Base-by-base conservation (phyloP, 2,888 invertebrate genomes). In the Meganola albula region DNA sequence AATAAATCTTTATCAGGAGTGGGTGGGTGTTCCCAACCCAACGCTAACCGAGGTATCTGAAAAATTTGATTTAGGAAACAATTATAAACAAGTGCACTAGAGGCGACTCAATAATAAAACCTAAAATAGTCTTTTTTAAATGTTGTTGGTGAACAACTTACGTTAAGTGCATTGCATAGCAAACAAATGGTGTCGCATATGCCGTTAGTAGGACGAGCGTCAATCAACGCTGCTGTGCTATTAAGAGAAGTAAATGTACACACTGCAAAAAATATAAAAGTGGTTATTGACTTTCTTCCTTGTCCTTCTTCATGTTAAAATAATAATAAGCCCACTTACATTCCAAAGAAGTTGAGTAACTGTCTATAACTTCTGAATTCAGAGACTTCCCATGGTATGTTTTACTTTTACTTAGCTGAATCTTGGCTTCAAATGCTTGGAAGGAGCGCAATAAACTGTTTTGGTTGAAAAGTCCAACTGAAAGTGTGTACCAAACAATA, bases 11-110 rank as follows among this genome's bases (percentile, higher is more conserved):
- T 78, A 26, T 74, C 75, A 28, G 89, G 87, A 3, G 88, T 89
- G 4, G 88, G 87, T 1, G 89, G 87, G n/a, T 74, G 76, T 50
- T 84, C 90, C 91, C 93, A 94, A 47, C 89, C 90, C 8, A 91
- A 85, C 48, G 92, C 90, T 31, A 95, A 85, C 60, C 94, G 91
- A 0, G 94, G 91, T 45, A 95, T 89, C 82, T 94, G 90, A 27
- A 74, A 66, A n/a, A n/a, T n/a, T n/a, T n/a, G n/a, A n/a, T n/a
- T n/a, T n/a, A n/a, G n/a, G n/a, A n/a, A n/a, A n/a, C n/a, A n/a
- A n/a, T n/a, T n/a, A n/a, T n/a, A n/a, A n/a, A n/a, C n/a, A n/a
- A n/a, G n/a, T n/a, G n/a, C n/a, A n/a, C n/a, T n/a, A n/a, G n/a
- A n/a, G n/a, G n/a, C n/a, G n/a, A n/a, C n/a, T n/a, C n/a, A n/a